Conservation (phyloP, 1,140 invertebrate species). For the Drosophila elegans region DNA sequence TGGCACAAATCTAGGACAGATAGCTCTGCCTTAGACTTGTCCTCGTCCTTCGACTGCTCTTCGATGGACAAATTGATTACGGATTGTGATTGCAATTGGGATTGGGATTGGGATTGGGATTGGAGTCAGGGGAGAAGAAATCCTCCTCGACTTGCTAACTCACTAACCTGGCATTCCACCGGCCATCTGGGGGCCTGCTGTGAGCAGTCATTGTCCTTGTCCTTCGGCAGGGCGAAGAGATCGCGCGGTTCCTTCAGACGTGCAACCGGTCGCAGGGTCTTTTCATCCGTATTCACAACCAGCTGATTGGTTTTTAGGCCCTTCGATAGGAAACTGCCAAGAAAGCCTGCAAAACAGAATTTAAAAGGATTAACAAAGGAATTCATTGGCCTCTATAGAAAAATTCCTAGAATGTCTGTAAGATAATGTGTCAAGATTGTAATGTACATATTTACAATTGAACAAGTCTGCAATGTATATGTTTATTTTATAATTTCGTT, state of each 20-base stretch:
- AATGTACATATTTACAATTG: no score
- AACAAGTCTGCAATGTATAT: no score
- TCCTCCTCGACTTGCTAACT: neutral
- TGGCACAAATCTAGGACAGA: slow-evolving; percentile 30
- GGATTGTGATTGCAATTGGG: neutral
- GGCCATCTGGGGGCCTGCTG: slow-evolving; percentile 94
- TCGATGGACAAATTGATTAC: slow-evolving; percentile 10
- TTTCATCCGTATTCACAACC: slow-evolving; percentile 88
- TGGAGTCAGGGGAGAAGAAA: neutral
- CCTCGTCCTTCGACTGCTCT: slow-evolving; percentile 15
- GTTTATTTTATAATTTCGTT: no score
- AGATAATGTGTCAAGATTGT: no score
- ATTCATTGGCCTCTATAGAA: neutral
- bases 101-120: neutral
- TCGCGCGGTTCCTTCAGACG: slow-evolving; percentile 89
- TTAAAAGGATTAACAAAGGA: neutral
- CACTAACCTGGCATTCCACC: slow-evolving; percentile 92
- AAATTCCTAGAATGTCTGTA: no score
- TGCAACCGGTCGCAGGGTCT: slow-evolving; percentile 87
- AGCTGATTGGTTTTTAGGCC: slow-evolving; percentile 88
- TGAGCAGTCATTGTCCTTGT: slow-evolving; percentile 88
- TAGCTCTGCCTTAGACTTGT: slow-evolving; percentile 21
- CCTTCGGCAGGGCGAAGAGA: slow-evolving; percentile 88
- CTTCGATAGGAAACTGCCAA: slow-evolving; percentile 83
- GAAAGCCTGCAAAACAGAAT: slow-evolving; percentile 62